phyloP scores from a whole-genome alignment of 92 coral and sea anemone genomes.

The Porites divaricata region DNA sequence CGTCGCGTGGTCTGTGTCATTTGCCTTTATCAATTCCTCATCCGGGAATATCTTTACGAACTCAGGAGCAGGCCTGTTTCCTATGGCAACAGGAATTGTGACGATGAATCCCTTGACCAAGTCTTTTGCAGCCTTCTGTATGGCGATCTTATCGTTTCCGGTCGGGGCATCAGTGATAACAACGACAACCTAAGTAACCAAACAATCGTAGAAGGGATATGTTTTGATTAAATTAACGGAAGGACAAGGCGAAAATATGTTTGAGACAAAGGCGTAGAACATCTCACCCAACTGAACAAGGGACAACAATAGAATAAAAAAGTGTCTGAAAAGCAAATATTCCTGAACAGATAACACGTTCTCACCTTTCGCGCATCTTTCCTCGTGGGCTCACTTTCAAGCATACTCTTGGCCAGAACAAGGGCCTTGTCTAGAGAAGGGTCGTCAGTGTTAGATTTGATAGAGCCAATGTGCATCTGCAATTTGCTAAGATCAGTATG shows the following conservation, averaged over 20 bases:
- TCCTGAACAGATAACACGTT: neutral
- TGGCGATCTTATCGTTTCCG: slow-evolving; percentile 72
- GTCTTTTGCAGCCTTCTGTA: slow-evolving; percentile 66
- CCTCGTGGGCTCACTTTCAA: slow-evolving; percentile 68
- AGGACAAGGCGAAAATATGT: neutral
- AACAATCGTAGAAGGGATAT: too few species aligned
- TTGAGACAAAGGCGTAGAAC: neutral
- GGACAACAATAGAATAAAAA: neutral
- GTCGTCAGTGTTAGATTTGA: slow-evolving; percentile 54
- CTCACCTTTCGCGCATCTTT: slow-evolving; percentile 79
- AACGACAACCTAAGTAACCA: slow-evolving; percentile 52
- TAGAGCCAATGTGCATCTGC: slow-evolving; percentile 50
- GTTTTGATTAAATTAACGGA: too few species aligned
- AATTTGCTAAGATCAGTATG: slow-evolving; percentile 54
- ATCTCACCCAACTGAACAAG: neutral
- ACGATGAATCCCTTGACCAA: slow-evolving; percentile 54
- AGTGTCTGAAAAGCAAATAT: neutral
- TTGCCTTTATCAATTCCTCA: slow-evolving; percentile 65
- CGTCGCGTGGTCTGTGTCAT: slow-evolving; percentile 53
- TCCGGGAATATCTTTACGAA: slow-evolving; percentile 69
- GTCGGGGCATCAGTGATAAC: slow-evolving; percentile 82
- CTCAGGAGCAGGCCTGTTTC: slow-evolving; percentile 67
- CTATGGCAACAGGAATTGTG: slow-evolving; percentile 89
- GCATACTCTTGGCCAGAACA: slow-evolving; percentile 63
- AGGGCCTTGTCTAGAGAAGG: slow-evolving; percentile 73